Conservation (phyloP, 2,888 invertebrate species). For the Endotricha flammealis region DNA sequence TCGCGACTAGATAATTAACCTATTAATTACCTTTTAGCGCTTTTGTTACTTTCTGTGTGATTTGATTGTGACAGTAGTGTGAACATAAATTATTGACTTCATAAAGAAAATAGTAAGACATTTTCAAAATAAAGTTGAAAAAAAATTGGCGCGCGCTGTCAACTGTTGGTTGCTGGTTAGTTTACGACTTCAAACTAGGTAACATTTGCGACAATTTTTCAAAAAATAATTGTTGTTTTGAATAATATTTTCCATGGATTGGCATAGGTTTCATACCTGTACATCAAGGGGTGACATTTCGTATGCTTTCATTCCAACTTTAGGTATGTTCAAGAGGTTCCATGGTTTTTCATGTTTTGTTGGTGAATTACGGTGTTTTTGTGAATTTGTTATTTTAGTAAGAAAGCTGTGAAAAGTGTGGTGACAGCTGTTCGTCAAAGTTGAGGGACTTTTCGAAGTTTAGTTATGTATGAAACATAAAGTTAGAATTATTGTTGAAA, state of each 20-base stretch:
- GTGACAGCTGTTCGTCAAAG: conserved; percentile 4
- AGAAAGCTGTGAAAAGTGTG: conserved; percentile 3
- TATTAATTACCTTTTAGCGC: too few relatives aligned
- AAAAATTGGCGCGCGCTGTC: conserved; percentile 1
- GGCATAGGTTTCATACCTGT: conserved; percentile 4
- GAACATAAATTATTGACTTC: too few relatives aligned
- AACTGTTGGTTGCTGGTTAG: conserved; percentile 4
- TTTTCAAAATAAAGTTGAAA: background rate
- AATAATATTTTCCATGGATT: conserved; percentile 4
- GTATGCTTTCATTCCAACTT: conserved; percentile 3
- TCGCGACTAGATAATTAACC: too few relatives aligned
- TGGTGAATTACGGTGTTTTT: conserved; percentile 4
- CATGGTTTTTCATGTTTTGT: background rate
- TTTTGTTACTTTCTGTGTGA: conserved; percentile 1
- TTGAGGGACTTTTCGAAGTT: conserved; percentile 4
- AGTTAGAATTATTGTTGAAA: background rate
- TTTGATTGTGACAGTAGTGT: conserved; percentile 1
- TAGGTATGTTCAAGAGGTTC: conserved; percentile 4
- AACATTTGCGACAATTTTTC: conserved; percentile 3
- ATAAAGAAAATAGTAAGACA: too few relatives aligned
- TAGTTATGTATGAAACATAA: conserved; percentile 3
- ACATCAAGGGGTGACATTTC: conserved; percentile 3
- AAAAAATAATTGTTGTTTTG: conserved; percentile 4
- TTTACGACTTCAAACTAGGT: conserved; percentile 3
- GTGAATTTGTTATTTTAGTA: conserved; percentile 4